These are phyloP conservation scores for Pionites leucogaster DNA, from an alignment of 2,113 vertebrate species.

Conservation along the genomic window DNA sequence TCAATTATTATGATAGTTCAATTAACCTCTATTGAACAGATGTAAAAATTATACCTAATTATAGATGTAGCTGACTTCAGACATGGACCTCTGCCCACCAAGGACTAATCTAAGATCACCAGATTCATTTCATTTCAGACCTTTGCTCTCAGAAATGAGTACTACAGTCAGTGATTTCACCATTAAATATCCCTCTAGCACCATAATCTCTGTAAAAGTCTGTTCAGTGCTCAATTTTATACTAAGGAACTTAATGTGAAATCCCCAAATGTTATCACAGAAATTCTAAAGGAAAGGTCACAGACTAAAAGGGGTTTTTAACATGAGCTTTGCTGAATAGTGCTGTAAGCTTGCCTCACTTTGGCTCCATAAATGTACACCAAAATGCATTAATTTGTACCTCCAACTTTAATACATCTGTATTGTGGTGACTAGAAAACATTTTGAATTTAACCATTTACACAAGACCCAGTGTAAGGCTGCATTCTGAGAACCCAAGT, in stretches of 20 bases:
- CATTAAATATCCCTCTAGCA: conserved; percentile 64
- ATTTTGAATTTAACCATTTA: neutral
- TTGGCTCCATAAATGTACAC: neutral
- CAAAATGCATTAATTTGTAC: conserved; percentile 53
- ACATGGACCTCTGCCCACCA: conserved; percentile 32
- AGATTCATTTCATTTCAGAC: conserved; percentile 61
- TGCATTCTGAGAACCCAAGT: neutral
- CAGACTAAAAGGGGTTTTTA: conserved; percentile 21
- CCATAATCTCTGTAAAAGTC: conserved; percentile 42
- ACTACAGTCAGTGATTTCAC: conserved; percentile 57
- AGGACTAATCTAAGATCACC: conserved; percentile 48
- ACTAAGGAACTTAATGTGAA: conserved; percentile 35
- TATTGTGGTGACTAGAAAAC: conserved; percentile 7
- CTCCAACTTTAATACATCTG: conserved; percentile 31
- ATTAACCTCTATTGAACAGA: conserved; percentile 59
- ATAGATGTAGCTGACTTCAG: conserved; percentile 56
- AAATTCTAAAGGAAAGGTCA: conserved; percentile 57
- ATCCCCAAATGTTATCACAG: conserved; percentile 40
- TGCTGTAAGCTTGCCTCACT: conserved; percentile 30
- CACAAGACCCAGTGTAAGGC: neutral
- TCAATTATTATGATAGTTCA: conserved; percentile 64
- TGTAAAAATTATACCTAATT: conserved; percentile 62
- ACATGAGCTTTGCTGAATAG: conserved; percentile 7
- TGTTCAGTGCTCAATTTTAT: conserved; percentile 20
- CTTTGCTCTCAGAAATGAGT: conserved; percentile 67